A percentile compares a stretch with the other conserved stretches of the same genome.
Evolutionary conservation across 2,797 vertebrate species (phyloP).

Genomic region (Gouania willdenowi): DNA sequence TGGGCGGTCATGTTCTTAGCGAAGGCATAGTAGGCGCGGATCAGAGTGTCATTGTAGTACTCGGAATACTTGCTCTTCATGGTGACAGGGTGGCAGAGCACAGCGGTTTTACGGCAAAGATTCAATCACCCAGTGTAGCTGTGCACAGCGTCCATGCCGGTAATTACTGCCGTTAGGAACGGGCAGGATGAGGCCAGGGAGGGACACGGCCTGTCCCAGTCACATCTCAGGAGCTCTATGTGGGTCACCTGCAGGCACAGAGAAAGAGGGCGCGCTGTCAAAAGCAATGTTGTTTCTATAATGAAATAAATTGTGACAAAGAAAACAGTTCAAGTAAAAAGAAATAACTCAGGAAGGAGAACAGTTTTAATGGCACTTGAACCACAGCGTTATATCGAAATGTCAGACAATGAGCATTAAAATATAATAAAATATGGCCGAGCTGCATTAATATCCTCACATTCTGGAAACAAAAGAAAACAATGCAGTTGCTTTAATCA

Average conservation of each 20-base stretch:
- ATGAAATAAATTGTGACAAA: slow-evolving; percentile 16
- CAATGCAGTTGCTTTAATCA: too few species aligned
- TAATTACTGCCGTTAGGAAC: slow-evolving; percentile 33
- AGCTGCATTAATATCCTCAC: too few species aligned
- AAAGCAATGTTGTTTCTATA: neutral
- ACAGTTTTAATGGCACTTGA: too few species aligned
- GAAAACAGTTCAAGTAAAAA: slow-evolving; percentile 18
- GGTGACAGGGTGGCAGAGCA: slow-evolving; percentile 49
- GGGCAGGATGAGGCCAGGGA: slow-evolving; percentile 33
- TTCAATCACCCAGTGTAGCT: slow-evolving; percentile 61
- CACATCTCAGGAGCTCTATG: slow-evolving; percentile 59
- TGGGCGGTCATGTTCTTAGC: slow-evolving; percentile 74
- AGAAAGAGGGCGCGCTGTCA: slow-evolving; percentile 22
- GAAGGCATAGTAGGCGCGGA: slow-evolving; percentile 79
- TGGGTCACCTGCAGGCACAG: slow-evolving; percentile 73
- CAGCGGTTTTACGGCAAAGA: slow-evolving; percentile 49
- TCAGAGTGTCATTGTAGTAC: slow-evolving; percentile 80
- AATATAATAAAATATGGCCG: too few species aligned
- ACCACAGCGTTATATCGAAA: too few species aligned
- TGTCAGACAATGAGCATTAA: too few species aligned
- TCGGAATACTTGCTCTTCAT: slow-evolving; percentile 86
- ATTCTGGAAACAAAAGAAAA: too few species aligned
- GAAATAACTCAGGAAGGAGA: too few species aligned
- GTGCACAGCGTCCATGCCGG: slow-evolving; percentile 29
- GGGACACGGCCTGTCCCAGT: slow-evolving; percentile 56